Percentiles rank a stretch among this genome's conserved stretches.
phyloP scores from a whole-genome alignment of 2,888 invertebrate genomes.

The Orthosia gracilis region DNA sequence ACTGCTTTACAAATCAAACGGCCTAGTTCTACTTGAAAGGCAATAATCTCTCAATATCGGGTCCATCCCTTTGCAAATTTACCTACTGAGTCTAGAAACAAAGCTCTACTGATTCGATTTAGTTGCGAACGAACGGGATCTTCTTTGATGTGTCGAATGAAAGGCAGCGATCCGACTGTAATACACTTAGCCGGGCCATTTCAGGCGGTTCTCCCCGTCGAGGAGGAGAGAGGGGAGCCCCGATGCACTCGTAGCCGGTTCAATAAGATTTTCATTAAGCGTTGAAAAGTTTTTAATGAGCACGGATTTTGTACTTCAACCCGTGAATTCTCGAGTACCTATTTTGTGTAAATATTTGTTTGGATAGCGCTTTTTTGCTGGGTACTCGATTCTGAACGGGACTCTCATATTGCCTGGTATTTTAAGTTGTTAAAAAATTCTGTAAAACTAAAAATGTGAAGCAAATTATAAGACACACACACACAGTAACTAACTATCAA shows the following conservation, averaged over 20 bases:
- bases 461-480: background rate
- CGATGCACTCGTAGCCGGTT: slow-evolving; percentile 83
- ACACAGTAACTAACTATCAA: background rate
- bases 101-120: slow-evolving; percentile 89
- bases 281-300: slow-evolving; percentile 90
- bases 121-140: slow-evolving; percentile 86
- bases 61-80: slow-evolving; percentile 76
- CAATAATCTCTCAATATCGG: slow-evolving; percentile 69
- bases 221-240: slow-evolving; percentile 47
- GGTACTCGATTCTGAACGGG: slow-evolving; percentile 6
- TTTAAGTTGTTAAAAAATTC: background rate
- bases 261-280: slow-evolving; percentile 91
- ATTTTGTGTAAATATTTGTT: slow-evolving; percentile 64
- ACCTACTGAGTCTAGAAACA: slow-evolving; percentile 85
- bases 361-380: slow-evolving; percentile 45
- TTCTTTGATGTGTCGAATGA: slow-evolving; percentile 91
- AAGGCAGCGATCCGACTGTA: slow-evolving; percentile 90
- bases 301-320: slow-evolving; percentile 80
- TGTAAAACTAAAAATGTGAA: background rate
- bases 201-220: slow-evolving; percentile 75
- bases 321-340: slow-evolving; percentile 71
- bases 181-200: slow-evolving; percentile 90
- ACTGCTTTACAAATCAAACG: slow-evolving; percentile 55
- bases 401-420: background rate
- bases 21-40: slow-evolving; percentile 60